Evolutionary conservation across 2,888 invertebrate genomes (phyloP).

Genomic region (Chirona hameri): DNA sequence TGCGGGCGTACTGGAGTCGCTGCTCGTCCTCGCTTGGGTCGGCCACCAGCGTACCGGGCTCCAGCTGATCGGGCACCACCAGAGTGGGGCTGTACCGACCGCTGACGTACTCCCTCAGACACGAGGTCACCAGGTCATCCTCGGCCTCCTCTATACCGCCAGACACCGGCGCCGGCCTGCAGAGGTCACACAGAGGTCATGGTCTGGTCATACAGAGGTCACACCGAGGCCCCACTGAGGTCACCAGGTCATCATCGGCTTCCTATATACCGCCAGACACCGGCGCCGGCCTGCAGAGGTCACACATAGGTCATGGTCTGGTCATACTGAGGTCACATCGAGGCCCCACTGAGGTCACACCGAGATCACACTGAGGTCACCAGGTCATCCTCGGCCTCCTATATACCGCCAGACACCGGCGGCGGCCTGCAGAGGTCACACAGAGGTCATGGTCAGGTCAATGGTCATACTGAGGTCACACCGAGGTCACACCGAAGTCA

Average conservation of each 20-base stretch:
- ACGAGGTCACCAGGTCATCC: slow-evolving; percentile 43
- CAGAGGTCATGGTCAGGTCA: background rate
- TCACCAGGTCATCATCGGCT: slow-evolving; percentile 24
- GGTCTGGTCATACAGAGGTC: slow-evolving; percentile 59
- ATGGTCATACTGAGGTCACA: too few species aligned
- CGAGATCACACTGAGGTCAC: slow-evolving; percentile 53
- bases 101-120: slow-evolving; percentile 65
- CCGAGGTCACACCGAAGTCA: too few species aligned
- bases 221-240: slow-evolving; percentile 57
- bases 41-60: slow-evolving; percentile 70
- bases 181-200: background rate
- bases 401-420: background rate
- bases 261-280: slow-evolving; percentile 26
- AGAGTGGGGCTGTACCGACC: slow-evolving; percentile 82
- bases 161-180: background rate
- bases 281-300: background rate
- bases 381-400: slow-evolving; percentile 31
- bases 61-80: slow-evolving; percentile 60
- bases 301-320: background rate
- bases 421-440: background rate
- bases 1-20: slow-evolving; percentile 59
- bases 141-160: slow-evolving; percentile 29
- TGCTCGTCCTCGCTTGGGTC: slow-evolving; percentile 71
- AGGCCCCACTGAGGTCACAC: slow-evolving; percentile 76
- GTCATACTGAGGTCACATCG: too few species aligned